These are phyloP conservation scores for Caenorhabditis sp. DNA, from an alignment of 2,888 invertebrate species.

Conservation along the genomic window DNA sequence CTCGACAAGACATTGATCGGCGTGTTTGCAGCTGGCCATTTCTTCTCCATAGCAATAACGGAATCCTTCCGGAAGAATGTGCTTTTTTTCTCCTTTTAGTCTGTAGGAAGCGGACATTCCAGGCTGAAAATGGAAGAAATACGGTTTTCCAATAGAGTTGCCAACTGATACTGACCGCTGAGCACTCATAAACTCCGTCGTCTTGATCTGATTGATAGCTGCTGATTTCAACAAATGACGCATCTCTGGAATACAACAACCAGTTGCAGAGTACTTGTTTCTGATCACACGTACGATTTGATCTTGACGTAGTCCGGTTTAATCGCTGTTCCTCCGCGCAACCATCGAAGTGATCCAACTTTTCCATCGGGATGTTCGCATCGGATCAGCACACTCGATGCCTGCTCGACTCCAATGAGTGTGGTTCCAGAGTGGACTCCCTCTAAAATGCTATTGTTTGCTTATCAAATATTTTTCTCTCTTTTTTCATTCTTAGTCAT, in stretches of 20 bases:
- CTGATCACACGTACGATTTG: constrained; percentile 28
- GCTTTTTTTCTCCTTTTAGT: constrained; percentile 47
- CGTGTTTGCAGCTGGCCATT: constrained; percentile 56
- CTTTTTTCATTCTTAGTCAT: neutral
- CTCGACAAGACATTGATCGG: constrained; percentile 50
- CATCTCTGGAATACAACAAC: constrained; percentile 35
- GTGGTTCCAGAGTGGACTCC: constrained; percentile 44
- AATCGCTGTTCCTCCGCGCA: constrained; percentile 42
- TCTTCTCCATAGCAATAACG: constrained; percentile 57
- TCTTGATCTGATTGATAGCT: constrained; percentile 35
- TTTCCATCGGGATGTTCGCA: constrained; percentile 55
- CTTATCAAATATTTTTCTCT: neutral
- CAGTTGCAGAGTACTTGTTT: constrained; percentile 8
- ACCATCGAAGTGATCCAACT: constrained; percentile 51
- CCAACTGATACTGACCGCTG: constrained; percentile 32
- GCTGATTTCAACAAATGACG: constrained; percentile 43
- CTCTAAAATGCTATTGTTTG: constrained; percentile 22
- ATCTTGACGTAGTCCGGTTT: constrained; percentile 49
- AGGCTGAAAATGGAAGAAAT: constrained; percentile 24
- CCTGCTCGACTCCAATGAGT: constrained; percentile 55
- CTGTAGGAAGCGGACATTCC: constrained; percentile 64
- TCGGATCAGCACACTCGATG: constrained; percentile 48
- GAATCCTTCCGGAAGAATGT: constrained; percentile 54
- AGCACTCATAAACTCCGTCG: constrained; percentile 59
- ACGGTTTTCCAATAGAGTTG: neutral